These are phyloP conservation scores for Epizoanthus stellaris DNA, from an alignment of 92 coral and sea anemone genomes.

Conservation along the genomic window DNA sequence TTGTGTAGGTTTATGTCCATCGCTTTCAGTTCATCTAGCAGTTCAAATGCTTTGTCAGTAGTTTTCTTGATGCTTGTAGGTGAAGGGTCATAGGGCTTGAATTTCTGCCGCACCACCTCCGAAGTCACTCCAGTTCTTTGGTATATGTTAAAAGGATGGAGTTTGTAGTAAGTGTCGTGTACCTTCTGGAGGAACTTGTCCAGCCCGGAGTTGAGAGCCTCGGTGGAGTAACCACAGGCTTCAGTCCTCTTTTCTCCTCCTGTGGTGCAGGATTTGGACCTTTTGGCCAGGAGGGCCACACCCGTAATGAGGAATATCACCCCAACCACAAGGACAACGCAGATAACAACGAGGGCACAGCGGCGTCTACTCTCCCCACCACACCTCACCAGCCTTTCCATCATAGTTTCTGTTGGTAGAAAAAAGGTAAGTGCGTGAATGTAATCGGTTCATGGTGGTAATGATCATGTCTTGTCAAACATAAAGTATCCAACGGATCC, in stretches of 20 bases:
- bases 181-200: slow-evolving; percentile 74
- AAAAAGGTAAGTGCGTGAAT: too few relatives aligned
- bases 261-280: not conserved
- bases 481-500: too few relatives aligned
- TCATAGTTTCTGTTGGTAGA: too few relatives aligned
- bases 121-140: slow-evolving; percentile 55
- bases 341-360: slow-evolving; percentile 20
- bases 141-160: slow-evolving; percentile 65
- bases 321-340: slow-evolving; percentile 42
- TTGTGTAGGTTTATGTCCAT: slow-evolving; percentile 43
- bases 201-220: slow-evolving; percentile 72
- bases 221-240: slow-evolving; percentile 62
- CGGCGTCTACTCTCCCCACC: not conserved
- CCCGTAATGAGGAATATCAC: slow-evolving; percentile 38
- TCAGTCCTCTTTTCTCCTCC: not conserved
- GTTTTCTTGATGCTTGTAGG: too few relatives aligned
- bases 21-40: slow-evolving; percentile 56
- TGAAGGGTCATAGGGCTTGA: too few relatives aligned
- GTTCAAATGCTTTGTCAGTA: slow-evolving; percentile 67
- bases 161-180: slow-evolving; percentile 67
- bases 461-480: too few relatives aligned
- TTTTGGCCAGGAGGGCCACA: slow-evolving; percentile 28
- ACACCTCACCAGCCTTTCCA: too few relatives aligned
- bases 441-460: too few relatives aligned
- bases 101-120: slow-evolving; percentile 77